phyloP scores from a whole-genome alignment of 2,888 invertebrate genomes.

The Acanthoscelides obtectus region DNA sequence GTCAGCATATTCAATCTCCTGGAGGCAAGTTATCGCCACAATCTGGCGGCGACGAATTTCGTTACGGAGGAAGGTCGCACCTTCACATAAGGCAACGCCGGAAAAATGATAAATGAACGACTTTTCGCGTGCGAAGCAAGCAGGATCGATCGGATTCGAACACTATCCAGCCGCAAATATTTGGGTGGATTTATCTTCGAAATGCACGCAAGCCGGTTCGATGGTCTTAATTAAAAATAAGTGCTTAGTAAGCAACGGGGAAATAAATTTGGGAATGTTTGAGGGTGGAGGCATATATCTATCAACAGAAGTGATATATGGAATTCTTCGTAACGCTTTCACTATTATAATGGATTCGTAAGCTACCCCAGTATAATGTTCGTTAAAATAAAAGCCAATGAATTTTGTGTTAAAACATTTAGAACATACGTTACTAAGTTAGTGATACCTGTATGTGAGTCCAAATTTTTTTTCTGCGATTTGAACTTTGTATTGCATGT shows the following conservation, averaged over 20 bases:
- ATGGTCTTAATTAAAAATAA: not conserved
- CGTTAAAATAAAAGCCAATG: no score
- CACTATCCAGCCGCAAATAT: not conserved
- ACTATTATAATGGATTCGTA: not conserved
- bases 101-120: not conserved
- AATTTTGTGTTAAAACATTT: no score
- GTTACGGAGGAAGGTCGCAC: not conserved
- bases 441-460: no score
- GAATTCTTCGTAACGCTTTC: not conserved
- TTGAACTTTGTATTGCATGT: no score
- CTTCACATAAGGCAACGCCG: not conserved
- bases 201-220: not conserved
- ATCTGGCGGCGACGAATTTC: not conserved
- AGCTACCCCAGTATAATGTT: not conserved
- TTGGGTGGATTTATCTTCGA: not conserved
- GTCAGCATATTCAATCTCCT: not conserved
- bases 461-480: no score
- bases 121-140: not conserved
- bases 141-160: not conserved
- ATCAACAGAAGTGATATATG: not conserved
- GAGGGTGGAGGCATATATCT: not conserved
- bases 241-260: not conserved
- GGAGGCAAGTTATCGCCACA: not conserved
- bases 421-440: no score
- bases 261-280: not conserved